Conservation (phyloP, 2,113 vertebrate species). For the Clarias magur region DNA sequence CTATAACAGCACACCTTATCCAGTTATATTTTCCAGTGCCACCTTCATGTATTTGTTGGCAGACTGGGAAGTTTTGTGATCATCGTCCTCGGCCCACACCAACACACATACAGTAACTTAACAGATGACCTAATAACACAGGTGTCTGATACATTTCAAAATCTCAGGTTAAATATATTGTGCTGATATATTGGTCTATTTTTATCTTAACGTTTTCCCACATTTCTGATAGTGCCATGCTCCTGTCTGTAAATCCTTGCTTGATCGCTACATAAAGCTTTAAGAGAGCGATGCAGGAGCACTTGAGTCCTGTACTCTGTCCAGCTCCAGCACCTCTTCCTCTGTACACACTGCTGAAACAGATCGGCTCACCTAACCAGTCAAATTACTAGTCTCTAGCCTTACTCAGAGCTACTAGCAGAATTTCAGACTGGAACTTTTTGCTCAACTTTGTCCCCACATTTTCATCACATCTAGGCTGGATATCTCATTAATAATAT, state of each 20-base stretch:
- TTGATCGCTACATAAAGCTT: background rate
- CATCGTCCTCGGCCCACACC: background rate
- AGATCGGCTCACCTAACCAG: background rate
- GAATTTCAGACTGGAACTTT: background rate
- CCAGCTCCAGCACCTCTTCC: background rate
- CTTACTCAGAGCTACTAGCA: background rate
- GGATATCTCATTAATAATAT: conserved; percentile 19
- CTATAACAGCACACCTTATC: background rate
- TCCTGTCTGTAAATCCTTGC: background rate
- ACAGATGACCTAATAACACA: background rate
- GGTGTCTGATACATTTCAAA: background rate
- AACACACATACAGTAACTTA: background rate
- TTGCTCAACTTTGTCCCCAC: background rate
- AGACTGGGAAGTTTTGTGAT: background rate
- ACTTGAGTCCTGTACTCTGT: background rate
- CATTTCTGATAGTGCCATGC: background rate
- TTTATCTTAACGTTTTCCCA: background rate
- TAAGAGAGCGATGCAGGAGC: background rate
- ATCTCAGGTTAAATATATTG: background rate
- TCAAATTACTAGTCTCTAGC: background rate
- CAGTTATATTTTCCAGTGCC: background rate
- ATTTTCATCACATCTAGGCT: background rate
- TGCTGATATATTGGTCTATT: background rate
- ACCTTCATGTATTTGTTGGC: background rate
- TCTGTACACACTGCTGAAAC: background rate